Percentiles rank a stretch among this genome's conserved stretches.
These are phyloP conservation scores for Dermolepida albohirtum DNA, from an alignment of 2,888 invertebrate genomes.

Conservation along the genomic window DNA sequence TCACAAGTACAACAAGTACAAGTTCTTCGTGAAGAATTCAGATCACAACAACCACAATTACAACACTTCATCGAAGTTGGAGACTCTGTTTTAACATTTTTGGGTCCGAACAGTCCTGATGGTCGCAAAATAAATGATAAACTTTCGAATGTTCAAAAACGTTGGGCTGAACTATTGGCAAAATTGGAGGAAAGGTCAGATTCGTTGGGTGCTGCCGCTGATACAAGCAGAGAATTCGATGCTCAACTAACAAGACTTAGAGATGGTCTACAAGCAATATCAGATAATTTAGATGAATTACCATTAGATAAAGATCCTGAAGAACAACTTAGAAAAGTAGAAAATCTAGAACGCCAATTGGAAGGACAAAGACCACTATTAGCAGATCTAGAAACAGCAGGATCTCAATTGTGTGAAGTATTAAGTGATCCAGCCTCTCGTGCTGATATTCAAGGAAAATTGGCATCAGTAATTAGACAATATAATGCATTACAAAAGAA, in stretches of 20 bases:
- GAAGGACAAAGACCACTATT: constrained; percentile 90
- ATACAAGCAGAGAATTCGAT: constrained; percentile 93
- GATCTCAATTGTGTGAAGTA: constrained; percentile 87
- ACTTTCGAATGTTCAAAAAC: constrained; percentile 76
- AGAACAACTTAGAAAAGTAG: constrained; percentile 87
- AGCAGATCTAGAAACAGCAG: constrained; percentile 90
- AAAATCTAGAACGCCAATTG: constrained; percentile 87
- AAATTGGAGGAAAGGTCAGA: constrained; percentile 90
- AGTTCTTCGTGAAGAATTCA: constrained; percentile 94
- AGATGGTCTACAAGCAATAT: constrained; percentile 88
- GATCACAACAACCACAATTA: constrained; percentile 90
- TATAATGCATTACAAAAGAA: constrained; percentile 91
- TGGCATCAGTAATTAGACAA: constrained; percentile 87
- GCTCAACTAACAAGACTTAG: constrained; percentile 85
- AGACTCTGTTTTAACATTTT: constrained; percentile 75
- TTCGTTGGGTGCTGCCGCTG: constrained; percentile 90
- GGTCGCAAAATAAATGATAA: constrained; percentile 73
- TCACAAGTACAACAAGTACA: constrained; percentile 96
- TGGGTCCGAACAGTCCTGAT: constrained; percentile 70
- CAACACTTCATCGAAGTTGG: constrained; percentile 87
- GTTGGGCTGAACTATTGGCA: constrained; percentile 83
- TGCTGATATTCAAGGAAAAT: constrained; percentile 90
- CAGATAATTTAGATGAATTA: constrained; percentile 87
- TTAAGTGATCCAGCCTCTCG: constrained; percentile 90
- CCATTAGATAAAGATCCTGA: constrained; percentile 85